phyloP scores from a whole-genome alignment of 2,797 vertebrate species.

The Pseudotriccus pelzelni region DNA sequence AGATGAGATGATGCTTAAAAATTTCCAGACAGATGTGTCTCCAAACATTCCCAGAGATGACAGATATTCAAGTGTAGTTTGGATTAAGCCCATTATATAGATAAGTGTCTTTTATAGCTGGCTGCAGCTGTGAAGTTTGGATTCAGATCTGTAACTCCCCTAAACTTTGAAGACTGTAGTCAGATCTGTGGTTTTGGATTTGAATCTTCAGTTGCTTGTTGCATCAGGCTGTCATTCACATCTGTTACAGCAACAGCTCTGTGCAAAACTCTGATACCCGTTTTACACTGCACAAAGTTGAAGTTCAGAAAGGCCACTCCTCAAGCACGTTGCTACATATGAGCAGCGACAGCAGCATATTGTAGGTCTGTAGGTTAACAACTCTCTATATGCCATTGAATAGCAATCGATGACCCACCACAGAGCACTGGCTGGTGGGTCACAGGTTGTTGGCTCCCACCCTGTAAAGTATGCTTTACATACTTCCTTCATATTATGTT shows the following conservation, averaged over 20 bases:
- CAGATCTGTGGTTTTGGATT: constrained; percentile 48
- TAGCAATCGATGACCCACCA: neutral
- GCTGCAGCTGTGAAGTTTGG: constrained; percentile 49
- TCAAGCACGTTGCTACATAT: neutral
- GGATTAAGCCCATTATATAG: neutral
- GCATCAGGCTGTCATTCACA: neutral
- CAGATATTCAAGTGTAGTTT: neutral
- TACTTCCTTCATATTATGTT: constrained; percentile 2
- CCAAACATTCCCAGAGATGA: neutral
- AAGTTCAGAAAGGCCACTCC: neutral
- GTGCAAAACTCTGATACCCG: neutral
- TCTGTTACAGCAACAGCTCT: neutral
- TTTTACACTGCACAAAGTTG: neutral
- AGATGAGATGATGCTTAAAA: neutral
- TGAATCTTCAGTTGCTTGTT: constrained; percentile 8
- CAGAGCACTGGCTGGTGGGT: neutral
- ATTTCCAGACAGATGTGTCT: constrained; percentile 1
- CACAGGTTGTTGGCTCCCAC: neutral
- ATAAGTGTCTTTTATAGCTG: constrained; percentile 29
- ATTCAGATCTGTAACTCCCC: constrained; percentile 46
- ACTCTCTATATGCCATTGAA: neutral
- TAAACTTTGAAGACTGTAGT: constrained; percentile 27
- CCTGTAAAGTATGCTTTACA: neutral
- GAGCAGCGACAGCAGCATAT: neutral
- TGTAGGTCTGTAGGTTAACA: constrained; percentile 22